Conservation (phyloP, 2,888 invertebrate genomes). For the Drosophila macrothrix region DNA sequence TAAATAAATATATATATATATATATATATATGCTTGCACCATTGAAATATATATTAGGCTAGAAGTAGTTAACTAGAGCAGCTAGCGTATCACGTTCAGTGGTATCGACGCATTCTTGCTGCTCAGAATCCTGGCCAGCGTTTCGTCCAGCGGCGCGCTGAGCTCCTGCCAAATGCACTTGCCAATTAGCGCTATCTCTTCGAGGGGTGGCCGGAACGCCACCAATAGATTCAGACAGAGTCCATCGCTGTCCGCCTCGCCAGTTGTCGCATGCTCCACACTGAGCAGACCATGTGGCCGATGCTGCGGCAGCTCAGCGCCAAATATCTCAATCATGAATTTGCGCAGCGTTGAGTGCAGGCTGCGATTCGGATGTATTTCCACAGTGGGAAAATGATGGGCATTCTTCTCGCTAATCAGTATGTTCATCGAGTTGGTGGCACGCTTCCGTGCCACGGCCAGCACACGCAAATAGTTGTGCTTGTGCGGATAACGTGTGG, state of each 20-base stretch:
- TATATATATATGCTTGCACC: conserved; percentile 53
- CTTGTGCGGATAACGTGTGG: conserved; percentile 89
- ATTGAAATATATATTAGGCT: conserved; percentile 32
- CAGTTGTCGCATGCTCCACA: conserved; percentile 88
- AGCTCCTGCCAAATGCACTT: conserved; percentile 96
- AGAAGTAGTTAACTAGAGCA: conserved; percentile 25
- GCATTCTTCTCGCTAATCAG: conserved; percentile 93
- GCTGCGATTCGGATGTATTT: conserved; percentile 92
- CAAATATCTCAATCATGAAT: conserved; percentile 96
- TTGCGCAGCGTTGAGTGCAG: conserved; percentile 94
- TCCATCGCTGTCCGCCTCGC: conserved; percentile 88
- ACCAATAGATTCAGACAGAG: conserved; percentile 93
- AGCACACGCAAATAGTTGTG: conserved; percentile 92
- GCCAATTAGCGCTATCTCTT: conserved; percentile 94
- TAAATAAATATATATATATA: conserved; percentile 10
- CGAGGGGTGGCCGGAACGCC: conserved; percentile 93
- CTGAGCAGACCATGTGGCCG: conserved; percentile 91
- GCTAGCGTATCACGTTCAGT: conserved; percentile 91
- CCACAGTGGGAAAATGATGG: conserved; percentile 94
- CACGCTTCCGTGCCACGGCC: conserved; percentile 92
- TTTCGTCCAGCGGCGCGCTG: conserved; percentile 88
- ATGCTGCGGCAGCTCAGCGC: conserved; percentile 93
- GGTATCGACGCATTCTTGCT: conserved; percentile 92
- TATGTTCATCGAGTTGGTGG: conserved; percentile 93
- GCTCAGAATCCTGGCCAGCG: conserved; percentile 89